These are phyloP conservation scores for Ischnura elegans DNA, from an alignment of 2,888 invertebrate species.

Conservation along the genomic window DNA sequence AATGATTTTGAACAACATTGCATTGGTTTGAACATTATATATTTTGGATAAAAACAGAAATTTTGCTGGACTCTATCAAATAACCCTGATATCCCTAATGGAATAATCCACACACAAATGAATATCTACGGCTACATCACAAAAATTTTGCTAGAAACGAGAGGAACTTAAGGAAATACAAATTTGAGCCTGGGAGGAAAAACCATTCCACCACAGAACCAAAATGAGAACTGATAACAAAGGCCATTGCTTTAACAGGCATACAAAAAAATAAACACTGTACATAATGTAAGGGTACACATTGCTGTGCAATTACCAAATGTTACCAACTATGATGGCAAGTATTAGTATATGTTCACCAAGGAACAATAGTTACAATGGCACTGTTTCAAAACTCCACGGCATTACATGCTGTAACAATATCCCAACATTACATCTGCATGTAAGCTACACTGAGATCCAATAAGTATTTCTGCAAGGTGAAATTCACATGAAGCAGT, in stretches of 20 bases:
- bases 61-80: conserved; percentile 4
- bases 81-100: conserved; percentile 7
- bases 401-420: background rate
- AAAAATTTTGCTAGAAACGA: background rate
- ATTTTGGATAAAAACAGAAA: background rate
- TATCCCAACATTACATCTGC: background rate
- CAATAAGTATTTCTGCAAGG: background rate
- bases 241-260: background rate
- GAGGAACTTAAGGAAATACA: background rate
- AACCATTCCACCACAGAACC: background rate
- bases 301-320: background rate
- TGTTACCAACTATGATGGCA: background rate
- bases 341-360: background rate
- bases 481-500: background rate
- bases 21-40: background rate
- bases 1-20: background rate
- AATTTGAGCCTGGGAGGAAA: background rate
- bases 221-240: background rate
- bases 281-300: background rate
- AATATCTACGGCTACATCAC: background rate
- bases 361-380: background rate
- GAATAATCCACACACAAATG: background rate
- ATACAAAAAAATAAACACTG: background rate
- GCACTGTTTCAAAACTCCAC: background rate
- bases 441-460: background rate